These are phyloP conservation scores for Sycophaga agraensis DNA, from an alignment of 1,140 invertebrate species.

Conservation along the genomic window DNA sequence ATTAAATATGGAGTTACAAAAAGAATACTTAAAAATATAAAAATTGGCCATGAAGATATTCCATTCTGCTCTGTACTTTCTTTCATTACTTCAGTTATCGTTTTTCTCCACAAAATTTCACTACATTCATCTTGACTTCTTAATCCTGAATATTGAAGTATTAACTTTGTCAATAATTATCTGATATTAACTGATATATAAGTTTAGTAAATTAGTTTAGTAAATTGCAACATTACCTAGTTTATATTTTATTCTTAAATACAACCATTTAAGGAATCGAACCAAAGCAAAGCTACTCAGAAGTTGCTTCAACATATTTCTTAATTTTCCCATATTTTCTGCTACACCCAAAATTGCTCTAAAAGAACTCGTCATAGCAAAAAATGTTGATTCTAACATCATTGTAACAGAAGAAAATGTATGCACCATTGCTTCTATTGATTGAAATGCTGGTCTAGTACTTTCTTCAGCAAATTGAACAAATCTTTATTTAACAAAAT, in stretches of 20 bases:
- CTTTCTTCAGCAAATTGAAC: constrained; percentile 87
- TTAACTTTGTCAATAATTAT: background rate
- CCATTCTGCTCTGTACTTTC: constrained; percentile 45
- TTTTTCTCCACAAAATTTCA: constrained; percentile 49
- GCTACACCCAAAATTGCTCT: constrained; percentile 92
- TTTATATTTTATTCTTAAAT: constrained; percentile 70
- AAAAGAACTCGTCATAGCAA: constrained; percentile 93
- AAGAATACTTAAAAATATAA: constrained; percentile 84
- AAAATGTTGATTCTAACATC: constrained; percentile 95
- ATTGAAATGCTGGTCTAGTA: constrained; percentile 88
- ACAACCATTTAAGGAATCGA: constrained; percentile 75
- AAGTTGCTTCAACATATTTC: constrained; percentile 79
- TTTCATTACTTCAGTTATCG: constrained; percentile 44
- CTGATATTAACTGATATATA: too few relatives aligned
- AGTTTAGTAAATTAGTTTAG: too few relatives aligned
- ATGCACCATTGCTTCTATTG: constrained; percentile 88
- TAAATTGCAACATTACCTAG: constrained; percentile 64
- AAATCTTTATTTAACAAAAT: constrained; percentile 69
- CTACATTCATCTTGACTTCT: constrained; percentile 56
- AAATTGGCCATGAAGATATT: constrained; percentile 67
- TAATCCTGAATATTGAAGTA: constrained; percentile 38
- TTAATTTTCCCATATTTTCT: constrained; percentile 86
- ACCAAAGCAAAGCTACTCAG: constrained; percentile 83
- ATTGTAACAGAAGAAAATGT: constrained; percentile 91
- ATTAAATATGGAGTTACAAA: constrained; percentile 90